phyloP scores from a whole-genome alignment of 2,113 vertebrate genomes.

The Tragelaphus buxtoni region DNA sequence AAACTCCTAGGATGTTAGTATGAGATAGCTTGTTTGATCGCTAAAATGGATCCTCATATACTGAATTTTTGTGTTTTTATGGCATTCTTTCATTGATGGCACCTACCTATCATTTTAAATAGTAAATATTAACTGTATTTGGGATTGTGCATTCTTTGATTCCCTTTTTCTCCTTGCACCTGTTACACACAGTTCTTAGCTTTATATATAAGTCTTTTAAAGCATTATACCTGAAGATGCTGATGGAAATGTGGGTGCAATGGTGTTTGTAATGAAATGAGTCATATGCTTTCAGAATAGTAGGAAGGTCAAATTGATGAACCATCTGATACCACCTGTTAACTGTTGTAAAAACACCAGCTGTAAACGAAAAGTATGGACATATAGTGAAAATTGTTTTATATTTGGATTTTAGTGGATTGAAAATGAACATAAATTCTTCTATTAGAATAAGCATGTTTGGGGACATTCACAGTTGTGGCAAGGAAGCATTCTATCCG shows the following conservation, averaged over 20 bases:
- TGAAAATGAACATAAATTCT: not conserved
- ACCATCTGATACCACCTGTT: constrained; percentile 22
- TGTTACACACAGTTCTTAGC: not conserved
- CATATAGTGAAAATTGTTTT: not conserved
- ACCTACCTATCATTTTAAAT: not conserved
- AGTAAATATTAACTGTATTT: not conserved
- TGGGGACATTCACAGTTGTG: not conserved
- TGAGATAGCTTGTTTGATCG: not conserved
- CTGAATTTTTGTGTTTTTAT: not conserved
- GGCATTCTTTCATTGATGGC: not conserved
- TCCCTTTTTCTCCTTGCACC: not conserved
- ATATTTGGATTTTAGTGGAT: constrained; percentile 1
- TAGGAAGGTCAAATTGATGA: not conserved
- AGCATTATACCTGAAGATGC: not conserved
- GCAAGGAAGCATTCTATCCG: not conserved
- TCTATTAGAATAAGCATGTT: not conserved
- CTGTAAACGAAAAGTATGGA: not conserved
- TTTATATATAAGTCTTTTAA: not conserved
- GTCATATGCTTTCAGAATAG: not conserved
- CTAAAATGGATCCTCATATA: not conserved
- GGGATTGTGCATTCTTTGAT: not conserved
- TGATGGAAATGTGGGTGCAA: not conserved
- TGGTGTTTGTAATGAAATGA: not conserved
- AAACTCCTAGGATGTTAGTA: not conserved
- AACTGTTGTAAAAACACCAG: not conserved